These are phyloP conservation scores for Bubo blakistoni DNA, from an alignment of 2,113 vertebrate genomes.

Conservation along the genomic window DNA sequence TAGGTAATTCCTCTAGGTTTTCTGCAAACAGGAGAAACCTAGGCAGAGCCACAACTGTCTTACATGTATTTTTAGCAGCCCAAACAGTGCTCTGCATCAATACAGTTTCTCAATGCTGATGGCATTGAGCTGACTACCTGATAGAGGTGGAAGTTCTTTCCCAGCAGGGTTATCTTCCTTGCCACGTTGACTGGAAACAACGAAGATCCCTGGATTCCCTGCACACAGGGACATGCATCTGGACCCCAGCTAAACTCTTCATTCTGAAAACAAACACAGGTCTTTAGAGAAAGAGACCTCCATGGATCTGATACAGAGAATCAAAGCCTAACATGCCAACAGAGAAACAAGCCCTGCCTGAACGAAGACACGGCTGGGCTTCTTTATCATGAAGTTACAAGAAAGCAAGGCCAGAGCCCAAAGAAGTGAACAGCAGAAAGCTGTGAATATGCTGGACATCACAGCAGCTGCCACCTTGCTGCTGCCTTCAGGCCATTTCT, in stretches of 20 bases:
- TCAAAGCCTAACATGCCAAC: background rate
- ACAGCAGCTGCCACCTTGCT: background rate
- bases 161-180: conserved; percentile 85
- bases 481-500: background rate
- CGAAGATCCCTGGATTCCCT: conserved; percentile 82
- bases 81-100: background rate
- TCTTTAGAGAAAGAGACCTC: background rate
- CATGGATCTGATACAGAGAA: background rate
- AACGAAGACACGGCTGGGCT: background rate
- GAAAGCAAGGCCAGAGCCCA: background rate
- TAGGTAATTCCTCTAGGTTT: background rate
- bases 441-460: background rate
- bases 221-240: conserved; percentile 90
- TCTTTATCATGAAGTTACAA: background rate
- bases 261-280: conserved; percentile 62
- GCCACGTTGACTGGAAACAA: conserved; percentile 85
- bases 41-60: background rate
- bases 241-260: conserved; percentile 81
- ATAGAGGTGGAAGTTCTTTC: conserved; percentile 89
- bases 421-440: background rate
- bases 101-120: background rate
- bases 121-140: conserved; percentile 74
- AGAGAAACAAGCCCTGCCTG: background rate
- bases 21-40: background rate
- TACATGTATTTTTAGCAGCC: background rate